Conservation (phyloP, 2,113 vertebrate species). For the Siphamia tubifer region DNA sequence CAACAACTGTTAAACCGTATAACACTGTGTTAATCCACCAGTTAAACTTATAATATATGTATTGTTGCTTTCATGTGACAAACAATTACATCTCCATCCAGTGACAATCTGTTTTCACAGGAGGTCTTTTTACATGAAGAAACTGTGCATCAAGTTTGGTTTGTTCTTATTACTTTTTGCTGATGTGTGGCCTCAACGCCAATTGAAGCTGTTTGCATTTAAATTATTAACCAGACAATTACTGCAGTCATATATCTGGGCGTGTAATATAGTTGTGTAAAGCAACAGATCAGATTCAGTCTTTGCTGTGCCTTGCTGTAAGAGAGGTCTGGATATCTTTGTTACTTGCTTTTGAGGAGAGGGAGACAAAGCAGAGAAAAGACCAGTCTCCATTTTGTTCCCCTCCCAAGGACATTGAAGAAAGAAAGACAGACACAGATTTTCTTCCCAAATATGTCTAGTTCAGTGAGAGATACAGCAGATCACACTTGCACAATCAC, state of each 20-base stretch:
- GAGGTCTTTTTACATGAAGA: constrained; percentile 18
- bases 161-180: constrained; percentile 21
- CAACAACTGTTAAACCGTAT: background rate
- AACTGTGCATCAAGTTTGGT: constrained; percentile 12
- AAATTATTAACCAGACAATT: constrained; percentile 61
- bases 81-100: constrained; percentile 7
- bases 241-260: constrained; percentile 34
- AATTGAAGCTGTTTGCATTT: constrained; percentile 45
- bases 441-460: constrained; percentile 45
- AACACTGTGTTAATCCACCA: background rate
- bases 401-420: constrained; percentile 69
- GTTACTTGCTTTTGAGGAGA: constrained; percentile 37
- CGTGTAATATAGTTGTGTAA: constrained; percentile 36
- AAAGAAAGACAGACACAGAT: constrained; percentile 46
- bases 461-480: constrained; percentile 42
- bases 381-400: constrained; percentile 77
- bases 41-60: constrained; percentile 8
- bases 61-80: constrained; percentile 25
- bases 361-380: constrained; percentile 55
- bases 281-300: constrained; percentile 17
- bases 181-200: constrained; percentile 41
- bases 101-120: constrained; percentile 3
- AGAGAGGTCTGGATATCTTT: constrained; percentile 16
- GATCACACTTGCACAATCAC: constrained; percentile 21
- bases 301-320: constrained; percentile 9